Evolutionary conservation across 1,140 invertebrate genomes (phyloP).

Genomic region (Himalopsyche phryganea): DNA sequence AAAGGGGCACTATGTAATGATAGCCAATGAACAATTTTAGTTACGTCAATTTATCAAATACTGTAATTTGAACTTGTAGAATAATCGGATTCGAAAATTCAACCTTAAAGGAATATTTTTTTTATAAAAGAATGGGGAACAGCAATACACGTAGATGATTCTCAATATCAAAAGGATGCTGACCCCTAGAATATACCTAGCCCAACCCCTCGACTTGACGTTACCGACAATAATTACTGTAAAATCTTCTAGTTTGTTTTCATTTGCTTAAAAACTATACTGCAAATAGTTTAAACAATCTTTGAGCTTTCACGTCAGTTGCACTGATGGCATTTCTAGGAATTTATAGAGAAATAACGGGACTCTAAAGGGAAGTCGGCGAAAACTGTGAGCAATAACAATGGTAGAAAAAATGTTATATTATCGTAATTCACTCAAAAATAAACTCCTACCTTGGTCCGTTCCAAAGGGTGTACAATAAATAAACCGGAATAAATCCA

Average conservation of each 20-base stretch:
- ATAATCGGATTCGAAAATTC: too few relatives aligned
- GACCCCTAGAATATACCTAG: slow-evolving; percentile 17
- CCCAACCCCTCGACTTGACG: slow-evolving; percentile 25
- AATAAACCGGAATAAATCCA: slow-evolving; percentile 26
- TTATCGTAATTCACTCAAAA: slow-evolving; percentile 6
- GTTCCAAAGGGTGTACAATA: slow-evolving; percentile 28
- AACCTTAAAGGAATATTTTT: too few relatives aligned
- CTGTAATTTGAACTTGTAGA: too few relatives aligned
- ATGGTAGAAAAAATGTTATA: slow-evolving; percentile 17
- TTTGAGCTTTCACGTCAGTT: too few relatives aligned
- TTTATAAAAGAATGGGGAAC: not conserved
- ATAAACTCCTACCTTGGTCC: slow-evolving; percentile 25
- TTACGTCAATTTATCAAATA: too few relatives aligned
- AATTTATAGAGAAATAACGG: slow-evolving; percentile 12
- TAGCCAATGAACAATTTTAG: too few relatives aligned
- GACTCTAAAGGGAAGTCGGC: slow-evolving; percentile 17
- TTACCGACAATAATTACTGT: not conserved
- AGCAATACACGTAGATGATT: slow-evolving; percentile 2
- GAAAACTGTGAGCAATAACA: slow-evolving; percentile 23
- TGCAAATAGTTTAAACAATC: too few relatives aligned
- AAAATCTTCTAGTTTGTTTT: not conserved
- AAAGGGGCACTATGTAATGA: too few relatives aligned
- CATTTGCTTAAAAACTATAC: not conserved
- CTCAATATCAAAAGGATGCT: slow-evolving; percentile 17
- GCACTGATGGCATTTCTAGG: too few relatives aligned